A percentile compares a stretch with the other conserved stretches of the same genome.
These are phyloP conservation scores for Uromys caudimaculatus DNA, from an alignment of 2,797 vertebrate species.

Conservation along the genomic window DNA sequence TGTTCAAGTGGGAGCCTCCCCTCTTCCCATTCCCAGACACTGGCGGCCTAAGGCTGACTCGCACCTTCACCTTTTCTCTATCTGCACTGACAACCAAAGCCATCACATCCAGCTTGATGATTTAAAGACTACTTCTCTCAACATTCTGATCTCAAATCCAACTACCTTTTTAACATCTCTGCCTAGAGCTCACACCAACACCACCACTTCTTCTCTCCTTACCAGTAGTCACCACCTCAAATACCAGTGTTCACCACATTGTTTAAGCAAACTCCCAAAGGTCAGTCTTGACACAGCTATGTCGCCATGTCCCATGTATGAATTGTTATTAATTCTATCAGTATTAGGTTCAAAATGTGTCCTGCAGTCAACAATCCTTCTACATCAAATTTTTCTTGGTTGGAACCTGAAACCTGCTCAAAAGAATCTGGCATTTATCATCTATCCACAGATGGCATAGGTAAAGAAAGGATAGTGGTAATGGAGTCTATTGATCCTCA, in stretches of 20 bases:
- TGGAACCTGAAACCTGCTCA: slow-evolving; percentile 42
- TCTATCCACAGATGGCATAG: slow-evolving; percentile 17
- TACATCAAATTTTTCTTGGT: slow-evolving; percentile 19
- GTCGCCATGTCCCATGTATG: background rate
- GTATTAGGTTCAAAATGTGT: slow-evolving; percentile 24
- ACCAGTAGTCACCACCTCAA: background rate
- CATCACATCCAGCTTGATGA: background rate
- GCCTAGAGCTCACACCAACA: background rate
- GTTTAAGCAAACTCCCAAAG: background rate
- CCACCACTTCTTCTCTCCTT: background rate
- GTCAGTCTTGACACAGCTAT: slow-evolving; percentile 4
- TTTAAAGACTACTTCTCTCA: background rate
- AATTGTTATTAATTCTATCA: slow-evolving; percentile 39
- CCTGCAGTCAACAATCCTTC: background rate
- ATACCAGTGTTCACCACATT: background rate
- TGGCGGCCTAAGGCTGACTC: background rate
- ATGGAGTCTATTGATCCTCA: background rate
- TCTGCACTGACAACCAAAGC: background rate
- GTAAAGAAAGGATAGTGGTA: background rate
- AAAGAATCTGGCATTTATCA: slow-evolving; percentile 3
- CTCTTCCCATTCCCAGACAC: background rate
- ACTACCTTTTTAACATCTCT: slow-evolving; percentile 6
- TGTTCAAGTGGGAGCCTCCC: background rate
- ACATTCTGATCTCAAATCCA: slow-evolving; percentile 38
- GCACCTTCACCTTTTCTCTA: background rate